phyloP scores from a whole-genome alignment of 2,113 vertebrate species.

The Chaetorhynchus papuensis region DNA sequence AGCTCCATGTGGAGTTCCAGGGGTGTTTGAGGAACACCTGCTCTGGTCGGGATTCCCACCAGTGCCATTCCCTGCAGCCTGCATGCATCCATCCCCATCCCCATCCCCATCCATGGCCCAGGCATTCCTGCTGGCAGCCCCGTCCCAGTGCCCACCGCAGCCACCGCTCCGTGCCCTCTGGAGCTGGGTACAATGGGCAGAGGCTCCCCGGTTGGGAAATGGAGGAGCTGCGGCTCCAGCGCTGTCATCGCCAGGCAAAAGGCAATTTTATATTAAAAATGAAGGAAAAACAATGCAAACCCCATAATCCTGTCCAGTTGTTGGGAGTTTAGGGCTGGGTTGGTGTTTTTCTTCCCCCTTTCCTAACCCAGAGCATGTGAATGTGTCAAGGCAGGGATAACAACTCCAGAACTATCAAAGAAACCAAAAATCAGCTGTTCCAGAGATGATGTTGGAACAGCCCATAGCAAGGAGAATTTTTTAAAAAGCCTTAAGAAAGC shows the following conservation, averaged over 20 bases:
- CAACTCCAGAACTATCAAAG: background rate
- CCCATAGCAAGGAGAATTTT: background rate
- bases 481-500: background rate
- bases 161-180: background rate
- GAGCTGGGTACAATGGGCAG: background rate
- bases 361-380: background rate
- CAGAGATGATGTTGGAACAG: background rate
- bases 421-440: background rate
- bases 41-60: rapidly evolving
- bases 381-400: background rate
- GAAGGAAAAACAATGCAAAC: background rate
- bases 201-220: background rate
- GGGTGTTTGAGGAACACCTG: background rate
- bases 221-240: background rate
- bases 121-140: background rate
- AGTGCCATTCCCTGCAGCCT: background rate
- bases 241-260: background rate
- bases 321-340: background rate
- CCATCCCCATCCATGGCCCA: background rate
- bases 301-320: background rate
- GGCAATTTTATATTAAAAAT: background rate
- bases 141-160: background rate
- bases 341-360: too few species aligned
- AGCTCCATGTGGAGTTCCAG: background rate
- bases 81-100: rapidly evolving